Percentiles rank a stretch among this genome's conserved stretches.
Evolutionary conservation across 2,888 invertebrate genomes (phyloP).

Genomic region (Drosophila histrio): DNA sequence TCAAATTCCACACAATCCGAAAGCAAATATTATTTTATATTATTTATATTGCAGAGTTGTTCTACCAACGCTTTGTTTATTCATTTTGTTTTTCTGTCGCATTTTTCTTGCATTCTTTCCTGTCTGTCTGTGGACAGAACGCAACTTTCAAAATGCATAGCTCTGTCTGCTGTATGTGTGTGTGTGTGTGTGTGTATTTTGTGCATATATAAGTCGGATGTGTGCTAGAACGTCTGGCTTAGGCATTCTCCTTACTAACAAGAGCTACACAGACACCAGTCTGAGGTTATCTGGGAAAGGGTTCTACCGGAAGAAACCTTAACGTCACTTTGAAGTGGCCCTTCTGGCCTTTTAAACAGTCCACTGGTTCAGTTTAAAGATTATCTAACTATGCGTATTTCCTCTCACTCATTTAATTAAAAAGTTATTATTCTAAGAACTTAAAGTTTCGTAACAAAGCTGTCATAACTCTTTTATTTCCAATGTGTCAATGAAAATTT

Average conservation of each 20-base stretch:
- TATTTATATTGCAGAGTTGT: constrained; percentile 5
- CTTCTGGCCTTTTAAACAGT: constrained; percentile 4
- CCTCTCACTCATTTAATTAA: not conserved
- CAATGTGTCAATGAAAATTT: not conserved
- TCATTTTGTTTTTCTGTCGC: constrained; percentile 1
- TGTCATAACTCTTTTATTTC: not conserved
- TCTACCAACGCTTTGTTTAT: constrained; percentile 2
- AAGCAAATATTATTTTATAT: constrained; percentile 12
- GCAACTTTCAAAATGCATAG: constrained; percentile 7
- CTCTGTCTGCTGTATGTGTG: not conserved
- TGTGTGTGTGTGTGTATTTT: not conserved
- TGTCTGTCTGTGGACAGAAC: not conserved
- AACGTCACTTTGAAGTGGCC: not conserved
- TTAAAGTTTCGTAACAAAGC: not conserved
- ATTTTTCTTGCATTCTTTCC: constrained; percentile 1
- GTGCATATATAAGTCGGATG: not conserved
- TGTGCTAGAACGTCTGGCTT: not conserved
- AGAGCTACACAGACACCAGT: not conserved
- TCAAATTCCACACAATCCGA: constrained; percentile 8
- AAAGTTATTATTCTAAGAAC: not conserved
- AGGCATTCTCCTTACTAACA: not conserved
- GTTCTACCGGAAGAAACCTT: not conserved
- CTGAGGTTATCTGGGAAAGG: not conserved
- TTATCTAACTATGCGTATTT: not conserved
- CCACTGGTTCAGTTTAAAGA: not conserved